Percentiles rank a stretch among this genome's conserved stretches.
Evolutionary conservation across 1,140 invertebrate species (phyloP).

Genomic region (Geopemphigus sp.): DNA sequence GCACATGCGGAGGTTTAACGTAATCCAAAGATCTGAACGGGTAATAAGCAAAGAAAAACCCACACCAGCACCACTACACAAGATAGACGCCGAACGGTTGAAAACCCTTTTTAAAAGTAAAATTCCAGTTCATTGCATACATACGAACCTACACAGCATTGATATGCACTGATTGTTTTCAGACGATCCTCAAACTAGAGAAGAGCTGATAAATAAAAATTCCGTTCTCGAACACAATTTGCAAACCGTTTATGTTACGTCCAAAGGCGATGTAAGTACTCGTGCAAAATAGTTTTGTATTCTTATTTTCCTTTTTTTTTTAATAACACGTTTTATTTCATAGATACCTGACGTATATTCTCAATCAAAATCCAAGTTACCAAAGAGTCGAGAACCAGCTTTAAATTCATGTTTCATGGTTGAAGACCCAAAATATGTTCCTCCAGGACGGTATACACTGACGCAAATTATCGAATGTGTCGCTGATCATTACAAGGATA

Average conservation of each 20-base stretch:
- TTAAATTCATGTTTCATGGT: not conserved
- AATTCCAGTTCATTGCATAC: not conserved
- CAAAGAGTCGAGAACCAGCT: slow-evolving; percentile 3
- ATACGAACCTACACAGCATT: not conserved
- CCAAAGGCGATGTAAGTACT: slow-evolving; percentile 31
- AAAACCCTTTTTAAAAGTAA: slow-evolving; percentile 1
- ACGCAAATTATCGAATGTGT: slow-evolving; percentile 35
- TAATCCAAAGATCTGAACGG: slow-evolving; percentile 22
- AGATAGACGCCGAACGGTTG: slow-evolving; percentile 14
- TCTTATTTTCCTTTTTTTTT: too few species aligned
- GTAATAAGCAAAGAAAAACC: slow-evolving; percentile 33
- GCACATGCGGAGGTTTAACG: slow-evolving; percentile 4
- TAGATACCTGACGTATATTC: slow-evolving; percentile 6
- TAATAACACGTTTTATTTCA: not conserved
- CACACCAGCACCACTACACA: slow-evolving; percentile 9
- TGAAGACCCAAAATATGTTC: not conserved
- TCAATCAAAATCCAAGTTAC: slow-evolving; percentile 19
- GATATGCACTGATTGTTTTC: not conserved
- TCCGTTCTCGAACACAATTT: slow-evolving; percentile 14
- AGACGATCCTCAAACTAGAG: slow-evolving; percentile 22
- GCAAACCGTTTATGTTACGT: slow-evolving; percentile 28
- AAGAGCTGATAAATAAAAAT: slow-evolving; percentile 32
- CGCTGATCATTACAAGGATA: slow-evolving; percentile 28
- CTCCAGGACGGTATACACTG: slow-evolving; percentile 21
- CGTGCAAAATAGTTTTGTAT: too few species aligned